phyloP scores from a whole-genome alignment of 2,888 invertebrate genomes.

The Drosophila prostipennis region DNA sequence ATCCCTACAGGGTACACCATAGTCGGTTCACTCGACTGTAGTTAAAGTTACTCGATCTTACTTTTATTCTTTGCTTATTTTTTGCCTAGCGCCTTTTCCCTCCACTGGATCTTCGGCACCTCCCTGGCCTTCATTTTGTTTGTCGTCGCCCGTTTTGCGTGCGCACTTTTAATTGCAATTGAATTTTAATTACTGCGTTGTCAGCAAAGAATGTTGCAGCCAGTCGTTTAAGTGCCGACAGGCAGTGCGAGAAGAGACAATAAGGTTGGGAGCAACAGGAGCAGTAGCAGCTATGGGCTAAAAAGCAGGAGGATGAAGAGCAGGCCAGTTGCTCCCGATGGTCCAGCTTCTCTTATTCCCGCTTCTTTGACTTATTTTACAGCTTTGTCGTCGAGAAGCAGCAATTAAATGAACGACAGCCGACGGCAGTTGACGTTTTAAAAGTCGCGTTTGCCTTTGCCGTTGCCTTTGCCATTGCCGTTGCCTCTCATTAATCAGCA shows the following conservation, averaged over 20 bases:
- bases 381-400: slow-evolving; percentile 58
- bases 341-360: slow-evolving; percentile 13
- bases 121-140: slow-evolving; percentile 57
- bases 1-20: not conserved
- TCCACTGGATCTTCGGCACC: not conserved
- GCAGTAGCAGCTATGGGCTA: slow-evolving; percentile 28
- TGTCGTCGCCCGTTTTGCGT: slow-evolving; percentile 78
- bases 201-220: slow-evolving; percentile 82
- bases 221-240: slow-evolving; percentile 75
- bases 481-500: slow-evolving; percentile 71
- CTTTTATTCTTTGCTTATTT: slow-evolving; percentile 2
- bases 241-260: slow-evolving; percentile 56
- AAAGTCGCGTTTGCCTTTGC: slow-evolving; percentile 24
- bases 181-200: slow-evolving; percentile 84
- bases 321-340: slow-evolving; percentile 20
- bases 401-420: slow-evolving; percentile 75
- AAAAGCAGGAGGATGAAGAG: slow-evolving; percentile 2
- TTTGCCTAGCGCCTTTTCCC: slow-evolving; percentile 2
- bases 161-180: slow-evolving; percentile 82
- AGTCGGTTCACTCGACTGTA: not conserved
- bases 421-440: slow-evolving; percentile 57
- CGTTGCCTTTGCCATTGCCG: not conserved
- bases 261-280: slow-evolving; percentile 40
- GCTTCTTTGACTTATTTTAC: slow-evolving; percentile 65
- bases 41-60: slow-evolving; percentile 16